Conservation (phyloP, 2,113 vertebrate species). For the Strigops habroptila region DNA sequence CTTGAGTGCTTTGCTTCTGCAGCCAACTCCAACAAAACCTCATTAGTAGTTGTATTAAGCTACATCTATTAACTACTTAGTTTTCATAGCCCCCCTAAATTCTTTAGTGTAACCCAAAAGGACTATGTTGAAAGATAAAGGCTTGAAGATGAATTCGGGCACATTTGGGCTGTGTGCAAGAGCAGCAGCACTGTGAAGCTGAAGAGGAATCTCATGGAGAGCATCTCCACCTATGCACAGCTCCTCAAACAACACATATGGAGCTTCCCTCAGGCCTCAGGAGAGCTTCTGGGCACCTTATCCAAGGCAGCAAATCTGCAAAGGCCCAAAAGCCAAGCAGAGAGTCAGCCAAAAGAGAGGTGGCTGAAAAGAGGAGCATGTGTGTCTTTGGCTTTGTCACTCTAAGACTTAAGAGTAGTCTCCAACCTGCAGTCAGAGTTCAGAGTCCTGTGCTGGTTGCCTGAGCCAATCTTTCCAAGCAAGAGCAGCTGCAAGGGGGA, state of each 20-base stretch:
- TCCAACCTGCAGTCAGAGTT: neutral
- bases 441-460: neutral
- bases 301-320: neutral
- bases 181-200: neutral
- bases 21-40: neutral
- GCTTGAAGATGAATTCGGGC: neutral
- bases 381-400: neutral
- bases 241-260: rapidly evolving
- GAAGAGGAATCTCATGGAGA: neutral
- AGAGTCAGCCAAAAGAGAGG: neutral
- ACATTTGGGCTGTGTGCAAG: neutral
- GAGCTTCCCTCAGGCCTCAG: neutral
- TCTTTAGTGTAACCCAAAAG: neutral
- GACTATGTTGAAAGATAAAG: neutral
- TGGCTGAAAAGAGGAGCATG: neutral
- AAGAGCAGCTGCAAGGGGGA: neutral
- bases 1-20: neutral
- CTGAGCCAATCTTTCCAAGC: neutral
- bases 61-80: neutral
- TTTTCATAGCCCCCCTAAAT: neutral
- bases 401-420: neutral
- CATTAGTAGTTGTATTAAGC: neutral
- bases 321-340: neutral
- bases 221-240: neutral
- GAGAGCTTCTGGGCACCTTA: neutral